phyloP scores from a whole-genome alignment of 2,797 vertebrate species.

The Cirrhinus mrigala region DNA sequence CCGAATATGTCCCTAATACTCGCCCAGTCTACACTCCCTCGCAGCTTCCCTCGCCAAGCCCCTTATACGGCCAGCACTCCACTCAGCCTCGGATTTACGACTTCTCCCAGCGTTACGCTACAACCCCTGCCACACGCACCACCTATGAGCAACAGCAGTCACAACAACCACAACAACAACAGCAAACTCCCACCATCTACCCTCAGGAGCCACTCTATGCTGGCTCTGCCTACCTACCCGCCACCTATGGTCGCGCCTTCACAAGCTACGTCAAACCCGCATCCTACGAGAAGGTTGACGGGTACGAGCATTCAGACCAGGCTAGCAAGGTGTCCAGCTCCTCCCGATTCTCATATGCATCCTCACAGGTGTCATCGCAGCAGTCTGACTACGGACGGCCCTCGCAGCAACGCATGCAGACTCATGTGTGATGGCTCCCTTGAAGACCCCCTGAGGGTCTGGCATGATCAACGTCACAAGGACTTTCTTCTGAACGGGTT shows the following conservation, averaged over 20 bases:
- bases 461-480: constrained; percentile 64
- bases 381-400: constrained; percentile 87
- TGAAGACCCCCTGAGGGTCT: constrained; percentile 23
- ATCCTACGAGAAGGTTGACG: constrained; percentile 85
- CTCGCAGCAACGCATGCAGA: constrained; percentile 90
- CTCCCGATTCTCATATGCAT: constrained; percentile 87
- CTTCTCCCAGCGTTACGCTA: constrained; percentile 83
- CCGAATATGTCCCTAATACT: constrained; percentile 82
- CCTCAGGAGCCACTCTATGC: constrained; percentile 79
- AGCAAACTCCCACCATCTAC: constrained; percentile 70
- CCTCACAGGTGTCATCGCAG: constrained; percentile 84
- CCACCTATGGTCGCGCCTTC: constrained; percentile 87
- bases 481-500: constrained; percentile 66
- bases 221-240: constrained; percentile 83
- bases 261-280: constrained; percentile 88
- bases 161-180: constrained; percentile 72
- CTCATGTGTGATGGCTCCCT: constrained; percentile 84
- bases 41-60: constrained; percentile 82
- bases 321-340: constrained; percentile 83
- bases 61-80: constrained; percentile 81
- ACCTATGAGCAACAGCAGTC: constrained; percentile 76
- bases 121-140: constrained; percentile 78
- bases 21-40: constrained; percentile 83
- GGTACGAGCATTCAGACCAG: constrained; percentile 84
- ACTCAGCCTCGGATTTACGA: constrained; percentile 82